Base-by-base conservation (phyloP, 2,888 invertebrate species). In the Conchocele bisecta region DNA sequence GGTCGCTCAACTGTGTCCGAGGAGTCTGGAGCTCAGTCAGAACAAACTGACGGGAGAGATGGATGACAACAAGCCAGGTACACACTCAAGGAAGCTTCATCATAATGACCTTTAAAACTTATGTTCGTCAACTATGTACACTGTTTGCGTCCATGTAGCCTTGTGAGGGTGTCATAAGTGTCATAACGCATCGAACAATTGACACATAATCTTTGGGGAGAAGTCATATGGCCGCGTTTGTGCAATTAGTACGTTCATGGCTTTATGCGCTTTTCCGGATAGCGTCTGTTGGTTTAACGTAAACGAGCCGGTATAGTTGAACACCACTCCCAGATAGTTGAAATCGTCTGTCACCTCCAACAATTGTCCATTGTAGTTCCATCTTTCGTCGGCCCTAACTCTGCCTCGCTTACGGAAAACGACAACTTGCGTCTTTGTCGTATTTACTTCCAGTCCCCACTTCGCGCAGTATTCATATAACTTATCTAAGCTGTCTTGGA, bases 121-220 rank as follows among this genome's bases (percentile, higher is more conserved):
- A n/a, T n/a, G n/a, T n/a, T n/a, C n/a, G n/a, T n/a, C n/a, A n/a
- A n/a, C n/a, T n/a, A n/a, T n/a, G n/a, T n/a, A n/a, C n/a, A n/a
- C n/a, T n/a, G n/a, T n/a, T n/a, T n/a, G n/a, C n/a, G n/a, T n/a
- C n/a, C n/a, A n/a, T n/a, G n/a, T n/a, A n/a, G n/a, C n/a, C n/a
- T n/a, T n/a, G n/a, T n/a, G n/a, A n/a, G n/a, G n/a, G n/a, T n/a
- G n/a, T n/a, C n/a, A n/a, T n/a, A n/a, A n/a, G n/a, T n/a, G n/a
- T n/a, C n/a, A n/a, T n/a, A 70, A 61, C 6, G 68, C 56, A 46
- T 68, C 68, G 33, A 63, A 57, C 22, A 56, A 20, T 28, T 69
- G 69, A 20, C 50, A 69, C 29, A 57, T 48, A 22, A n/a, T 46
- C 22, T 67, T 61, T 5, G 54, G 56, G 20, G 1, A 31, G 11